A percentile compares a stretch with the other conserved stretches of the same genome.
Evolutionary conservation across 2,797 vertebrate species (phyloP).

Genomic region (Hydrocynus forskahlii): DNA sequence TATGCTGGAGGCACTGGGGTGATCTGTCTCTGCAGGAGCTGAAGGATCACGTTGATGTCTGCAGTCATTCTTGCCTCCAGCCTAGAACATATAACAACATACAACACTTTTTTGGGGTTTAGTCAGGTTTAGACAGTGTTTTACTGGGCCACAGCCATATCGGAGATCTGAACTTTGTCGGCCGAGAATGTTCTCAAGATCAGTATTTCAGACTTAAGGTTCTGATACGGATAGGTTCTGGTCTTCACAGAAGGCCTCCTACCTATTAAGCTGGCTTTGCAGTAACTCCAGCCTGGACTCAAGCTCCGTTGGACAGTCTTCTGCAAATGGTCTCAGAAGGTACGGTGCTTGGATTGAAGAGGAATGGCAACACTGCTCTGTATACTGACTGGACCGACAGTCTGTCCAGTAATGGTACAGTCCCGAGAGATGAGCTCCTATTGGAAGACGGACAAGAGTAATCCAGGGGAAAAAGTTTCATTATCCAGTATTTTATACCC

Average conservation of each 20-base stretch:
- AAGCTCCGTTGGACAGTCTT: conserved; percentile 80
- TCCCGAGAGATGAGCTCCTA: conserved; percentile 58
- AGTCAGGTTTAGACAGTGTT: too few species aligned
- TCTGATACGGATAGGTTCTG: neutral
- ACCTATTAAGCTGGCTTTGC: conserved; percentile 93
- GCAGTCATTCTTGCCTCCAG: conserved; percentile 91
- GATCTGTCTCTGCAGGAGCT: conserved; percentile 90
- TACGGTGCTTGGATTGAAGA: conserved; percentile 74
- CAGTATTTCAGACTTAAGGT: too few species aligned
- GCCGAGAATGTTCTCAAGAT: too few species aligned
- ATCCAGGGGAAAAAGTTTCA: neutral
- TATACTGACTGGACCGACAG: conserved; percentile 60
- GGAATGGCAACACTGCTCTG: conserved; percentile 73
- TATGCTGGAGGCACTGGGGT: conserved; percentile 86
- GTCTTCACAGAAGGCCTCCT: conserved; percentile 16
- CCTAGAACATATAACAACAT: conserved; percentile 68
- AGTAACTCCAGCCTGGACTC: conserved; percentile 87
- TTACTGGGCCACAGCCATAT: too few species aligned
- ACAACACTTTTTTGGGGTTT: neutral
- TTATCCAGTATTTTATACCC: neutral
- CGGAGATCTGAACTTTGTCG: too few species aligned
- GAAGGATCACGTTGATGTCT: conserved; percentile 90
- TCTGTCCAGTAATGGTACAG: conserved; percentile 86
- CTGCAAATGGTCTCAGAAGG: conserved; percentile 70
- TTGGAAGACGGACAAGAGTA: conserved; percentile 66